A percentile compares a stretch with the other conserved stretches of the same genome.
phyloP scores from a whole-genome alignment of 2,113 vertebrate genomes.

The Protomyctophum bolini region DNA sequence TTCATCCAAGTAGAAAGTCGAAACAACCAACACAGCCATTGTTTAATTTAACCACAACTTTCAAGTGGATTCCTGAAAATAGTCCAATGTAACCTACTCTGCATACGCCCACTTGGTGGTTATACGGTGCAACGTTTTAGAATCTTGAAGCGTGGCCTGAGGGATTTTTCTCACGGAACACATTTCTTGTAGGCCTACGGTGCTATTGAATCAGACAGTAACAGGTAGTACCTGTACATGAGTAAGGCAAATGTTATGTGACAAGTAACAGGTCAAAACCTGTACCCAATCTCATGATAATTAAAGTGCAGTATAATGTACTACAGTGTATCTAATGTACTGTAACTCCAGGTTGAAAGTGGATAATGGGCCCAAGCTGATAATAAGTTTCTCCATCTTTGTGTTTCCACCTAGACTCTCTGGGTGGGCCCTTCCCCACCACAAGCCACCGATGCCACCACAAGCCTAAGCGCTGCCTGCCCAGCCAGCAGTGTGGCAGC shows the following conservation, averaged over 20 bases:
- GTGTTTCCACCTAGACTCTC: slow-evolving; percentile 81
- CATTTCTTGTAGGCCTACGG: neutral
- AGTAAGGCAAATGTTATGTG: slow-evolving; percentile 6
- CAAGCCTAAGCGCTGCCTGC: slow-evolving; percentile 91
- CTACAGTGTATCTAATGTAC: neutral
- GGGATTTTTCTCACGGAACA: slow-evolving; percentile 12
- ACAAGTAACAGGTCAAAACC: slow-evolving; percentile 7
- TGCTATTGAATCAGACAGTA: slow-evolving; percentile 16
- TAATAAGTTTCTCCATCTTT: neutral
- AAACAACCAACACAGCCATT: neutral
- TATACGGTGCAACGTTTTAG: slow-evolving; percentile 5
- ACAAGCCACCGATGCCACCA: slow-evolving; percentile 90
- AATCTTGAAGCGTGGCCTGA: neutral
- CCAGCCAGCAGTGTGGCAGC: slow-evolving; percentile 80
- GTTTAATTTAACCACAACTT: slow-evolving; percentile 27
- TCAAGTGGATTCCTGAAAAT: slow-evolving; percentile 11
- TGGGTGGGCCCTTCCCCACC: slow-evolving; percentile 86
- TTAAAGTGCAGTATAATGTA: neutral
- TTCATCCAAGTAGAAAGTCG: slow-evolving; percentile 29
- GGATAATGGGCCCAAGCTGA: neutral
- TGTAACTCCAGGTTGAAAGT: neutral
- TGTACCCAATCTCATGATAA: slow-evolving; percentile 5
- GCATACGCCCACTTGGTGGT: neutral
- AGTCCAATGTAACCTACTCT: too few relatives aligned
- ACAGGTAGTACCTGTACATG: neutral